Percentiles rank a stretch among this genome's conserved stretches.
Conservation (phyloP, 2,797 vertebrate genomes). For the Paguma larvata region DNA sequence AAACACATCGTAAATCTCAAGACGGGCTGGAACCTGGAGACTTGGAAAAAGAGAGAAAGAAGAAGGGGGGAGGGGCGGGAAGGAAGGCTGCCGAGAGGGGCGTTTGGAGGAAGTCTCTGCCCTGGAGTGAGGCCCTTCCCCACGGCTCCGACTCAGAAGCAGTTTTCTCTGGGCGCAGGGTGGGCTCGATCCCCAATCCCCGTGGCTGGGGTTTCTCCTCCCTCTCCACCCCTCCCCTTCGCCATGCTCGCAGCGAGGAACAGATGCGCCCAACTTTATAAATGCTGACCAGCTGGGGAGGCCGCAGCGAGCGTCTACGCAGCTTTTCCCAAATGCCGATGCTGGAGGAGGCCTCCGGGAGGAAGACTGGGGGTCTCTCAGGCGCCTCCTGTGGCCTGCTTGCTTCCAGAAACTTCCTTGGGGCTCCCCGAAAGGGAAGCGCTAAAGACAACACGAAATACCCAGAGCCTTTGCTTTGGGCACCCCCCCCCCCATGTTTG, state of each 20-base stretch:
- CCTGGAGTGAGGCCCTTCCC: neutral
- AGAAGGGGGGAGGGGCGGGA: neutral
- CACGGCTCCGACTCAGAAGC: rapidly evolving
- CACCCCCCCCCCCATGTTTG: rapidly evolving
- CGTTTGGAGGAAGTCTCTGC: slow-evolving; percentile 57
- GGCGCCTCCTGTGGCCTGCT: neutral
- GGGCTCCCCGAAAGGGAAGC: neutral
- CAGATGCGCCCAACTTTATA: slow-evolving; percentile 75
- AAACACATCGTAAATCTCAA: slow-evolving; percentile 76
- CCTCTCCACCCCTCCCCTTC: rapidly evolving
- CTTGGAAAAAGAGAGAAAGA: slow-evolving; percentile 69
- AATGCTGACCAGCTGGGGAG: slow-evolving; percentile 70
- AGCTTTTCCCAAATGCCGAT: neutral
- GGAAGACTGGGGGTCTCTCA: neutral
- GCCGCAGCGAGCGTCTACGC: neutral
- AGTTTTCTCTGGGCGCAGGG: slow-evolving; percentile 57
- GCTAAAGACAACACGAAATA: neutral
- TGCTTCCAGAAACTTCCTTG: slow-evolving; percentile 38
- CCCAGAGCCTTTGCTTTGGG: neutral
- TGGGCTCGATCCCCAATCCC: slow-evolving; percentile 21
- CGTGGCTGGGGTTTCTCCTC: neutral
- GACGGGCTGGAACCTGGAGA: slow-evolving; percentile 75
- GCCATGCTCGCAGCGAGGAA: slow-evolving; percentile 54
- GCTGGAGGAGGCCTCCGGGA: neutral
- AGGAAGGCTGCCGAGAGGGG: neutral